Base-by-base conservation (phyloP, 2,888 invertebrate species). In the Hofmannophila pseudospretella region DNA sequence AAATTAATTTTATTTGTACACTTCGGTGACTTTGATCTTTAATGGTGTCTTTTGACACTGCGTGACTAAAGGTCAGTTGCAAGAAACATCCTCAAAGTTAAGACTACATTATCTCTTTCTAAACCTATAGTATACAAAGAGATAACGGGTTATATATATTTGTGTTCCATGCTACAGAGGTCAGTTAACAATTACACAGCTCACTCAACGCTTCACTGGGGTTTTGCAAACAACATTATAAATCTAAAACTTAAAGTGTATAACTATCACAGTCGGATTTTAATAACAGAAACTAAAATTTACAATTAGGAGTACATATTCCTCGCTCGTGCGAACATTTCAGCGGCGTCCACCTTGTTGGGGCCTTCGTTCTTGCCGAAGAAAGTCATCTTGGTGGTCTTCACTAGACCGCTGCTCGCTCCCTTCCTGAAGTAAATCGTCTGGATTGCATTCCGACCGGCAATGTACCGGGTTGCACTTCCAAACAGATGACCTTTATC, bases 391-490 rank as follows among this genome's bases (percentile, higher is more conserved):
- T 82, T 89, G 4, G 89, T 88, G 7, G 89, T 89, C 59, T 85
- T 90, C 36, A 89, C 56, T 38, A 90, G 76, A 7, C 86, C 88
- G 20, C 85, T 88, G 45, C 74, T 77, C 16, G 66, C 67, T 23
- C 76, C 82, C 3, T 87, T 88, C 54, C 93, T 86, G 94, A 94
- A 94, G 58, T 94, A 94, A 0, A 93, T 91, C 0, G 93, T 93
- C 62, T 94, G 93, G 12, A 93, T 89, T 1, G 93, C 93, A 57
- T 93, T 91, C 42, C 92, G 89, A 32, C 93, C 92, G 32, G 91
- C 91, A 48, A 93, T 91, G 67, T 91, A 92, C 39, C 93, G 89
- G 11, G 92, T 91, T 26, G 93, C 90, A 48, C 91, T 89, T 52
- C 93, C 92, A 44, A 93, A 90, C 65, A 93, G 69, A 34, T 76